Conservation (phyloP, 2,797 vertebrate species). For the Gymnothorax reevesii region DNA sequence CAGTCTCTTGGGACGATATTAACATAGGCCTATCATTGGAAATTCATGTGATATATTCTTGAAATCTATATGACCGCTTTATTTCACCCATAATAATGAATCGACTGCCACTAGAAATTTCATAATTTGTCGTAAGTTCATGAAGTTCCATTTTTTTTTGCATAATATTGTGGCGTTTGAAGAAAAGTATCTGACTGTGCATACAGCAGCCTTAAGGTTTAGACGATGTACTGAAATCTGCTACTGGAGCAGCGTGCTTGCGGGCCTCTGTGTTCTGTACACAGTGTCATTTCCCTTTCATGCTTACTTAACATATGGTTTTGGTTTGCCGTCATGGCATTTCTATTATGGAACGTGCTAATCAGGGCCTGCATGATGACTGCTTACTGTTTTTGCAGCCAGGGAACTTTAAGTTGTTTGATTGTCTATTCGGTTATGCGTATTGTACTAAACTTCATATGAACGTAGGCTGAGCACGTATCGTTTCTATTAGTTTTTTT, state of each 20-base stretch:
- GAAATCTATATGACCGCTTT: too few relatives aligned
- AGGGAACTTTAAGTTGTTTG: not conserved
- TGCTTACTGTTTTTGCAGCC: not conserved
- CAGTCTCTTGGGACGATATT: not conserved
- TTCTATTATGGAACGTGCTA: not conserved
- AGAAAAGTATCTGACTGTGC: not conserved
- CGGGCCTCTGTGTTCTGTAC: not conserved
- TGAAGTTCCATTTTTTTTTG: not conserved
- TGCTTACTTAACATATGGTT: not conserved
- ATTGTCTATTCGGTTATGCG: not conserved
- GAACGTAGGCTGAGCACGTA: not conserved
- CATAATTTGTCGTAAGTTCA: not conserved
- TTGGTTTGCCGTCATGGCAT: not conserved
- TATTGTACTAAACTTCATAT: not conserved
- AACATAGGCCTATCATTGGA: not conserved
- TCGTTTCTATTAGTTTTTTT: not conserved
- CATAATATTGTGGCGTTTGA: not conserved
- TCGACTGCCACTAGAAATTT: not conserved
- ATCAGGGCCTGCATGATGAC: not conserved
- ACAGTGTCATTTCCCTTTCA: not conserved
- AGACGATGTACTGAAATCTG: not conserved
- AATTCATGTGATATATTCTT: not conserved
- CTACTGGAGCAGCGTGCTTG: not conserved
- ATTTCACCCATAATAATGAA: not conserved
- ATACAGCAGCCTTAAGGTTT: not conserved